phyloP scores from a whole-genome alignment of 2,113 vertebrate genomes.

The Pachyramphus minor region DNA sequence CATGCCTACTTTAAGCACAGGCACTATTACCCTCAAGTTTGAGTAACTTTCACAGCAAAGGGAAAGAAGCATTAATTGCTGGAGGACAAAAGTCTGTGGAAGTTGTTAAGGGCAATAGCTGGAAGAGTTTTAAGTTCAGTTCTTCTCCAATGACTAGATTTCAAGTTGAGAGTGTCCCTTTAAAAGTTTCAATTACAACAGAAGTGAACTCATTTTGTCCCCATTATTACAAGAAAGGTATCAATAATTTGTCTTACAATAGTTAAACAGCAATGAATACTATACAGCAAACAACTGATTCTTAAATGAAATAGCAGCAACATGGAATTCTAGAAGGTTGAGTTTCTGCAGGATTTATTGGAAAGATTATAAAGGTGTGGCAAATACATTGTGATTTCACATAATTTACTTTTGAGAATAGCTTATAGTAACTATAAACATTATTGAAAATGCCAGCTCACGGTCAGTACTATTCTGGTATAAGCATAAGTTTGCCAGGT shows the following conservation, averaged over 20 bases:
- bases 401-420: conserved; percentile 51
- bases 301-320: conserved; percentile 49
- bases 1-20: background rate
- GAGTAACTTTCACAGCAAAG: background rate
- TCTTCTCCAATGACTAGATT: background rate
- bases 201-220: background rate
- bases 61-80: background rate
- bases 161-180: conserved; percentile 22
- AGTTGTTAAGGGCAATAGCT: background rate
- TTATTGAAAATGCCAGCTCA: conserved; percentile 59
- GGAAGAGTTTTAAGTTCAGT: background rate
- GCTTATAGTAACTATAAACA: conserved; percentile 61
- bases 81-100: background rate
- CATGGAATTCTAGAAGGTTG: conserved; percentile 41
- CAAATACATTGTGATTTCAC: conserved; percentile 67
- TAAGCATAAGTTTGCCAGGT: conserved; percentile 43
- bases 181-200: background rate
- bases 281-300: background rate
- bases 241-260: background rate
- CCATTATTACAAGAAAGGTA: background rate
- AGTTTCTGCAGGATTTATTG: conserved; percentile 71
- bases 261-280: background rate
- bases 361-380: conserved; percentile 63
- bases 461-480: conserved; percentile 33
- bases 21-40: background rate